phyloP scores from a whole-genome alignment of 2,113 vertebrate species.

The Gnathonemus echidnorhynchus region DNA sequence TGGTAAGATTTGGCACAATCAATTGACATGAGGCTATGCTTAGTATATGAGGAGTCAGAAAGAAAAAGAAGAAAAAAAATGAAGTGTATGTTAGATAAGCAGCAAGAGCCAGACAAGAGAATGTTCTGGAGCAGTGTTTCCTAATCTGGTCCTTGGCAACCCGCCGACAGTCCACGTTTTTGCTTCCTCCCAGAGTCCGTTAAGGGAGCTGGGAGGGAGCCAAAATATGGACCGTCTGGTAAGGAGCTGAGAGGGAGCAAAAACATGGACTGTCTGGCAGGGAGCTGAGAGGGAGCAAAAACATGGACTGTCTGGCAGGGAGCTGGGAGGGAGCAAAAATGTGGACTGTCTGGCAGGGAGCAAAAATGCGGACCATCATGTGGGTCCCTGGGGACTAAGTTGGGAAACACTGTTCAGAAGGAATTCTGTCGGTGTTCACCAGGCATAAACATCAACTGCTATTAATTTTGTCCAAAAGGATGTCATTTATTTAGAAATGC shows the following conservation, averaged over 20 bases:
- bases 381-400: neutral
- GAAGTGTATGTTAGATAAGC: neutral
- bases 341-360: neutral
- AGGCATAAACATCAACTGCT: neutral
- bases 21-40: neutral
- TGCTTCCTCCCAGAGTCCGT: neutral
- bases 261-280: too few species aligned
- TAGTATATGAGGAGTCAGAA: neutral
- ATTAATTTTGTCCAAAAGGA: neutral
- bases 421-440: neutral
- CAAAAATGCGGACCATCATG: neutral
- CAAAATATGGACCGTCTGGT: neutral
- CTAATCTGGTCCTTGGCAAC: neutral
- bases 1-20: neutral
- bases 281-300: neutral
- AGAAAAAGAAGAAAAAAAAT: neutral
- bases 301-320: neutral
- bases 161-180: neutral
- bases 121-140: neutral
- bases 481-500: neutral
- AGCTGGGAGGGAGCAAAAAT: neutral
- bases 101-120: neutral
- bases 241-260: neutral
- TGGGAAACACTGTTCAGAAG: neutral
- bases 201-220: neutral